phyloP scores from a whole-genome alignment of 2,113 vertebrate species.

The Apodemus speciosus region DNA sequence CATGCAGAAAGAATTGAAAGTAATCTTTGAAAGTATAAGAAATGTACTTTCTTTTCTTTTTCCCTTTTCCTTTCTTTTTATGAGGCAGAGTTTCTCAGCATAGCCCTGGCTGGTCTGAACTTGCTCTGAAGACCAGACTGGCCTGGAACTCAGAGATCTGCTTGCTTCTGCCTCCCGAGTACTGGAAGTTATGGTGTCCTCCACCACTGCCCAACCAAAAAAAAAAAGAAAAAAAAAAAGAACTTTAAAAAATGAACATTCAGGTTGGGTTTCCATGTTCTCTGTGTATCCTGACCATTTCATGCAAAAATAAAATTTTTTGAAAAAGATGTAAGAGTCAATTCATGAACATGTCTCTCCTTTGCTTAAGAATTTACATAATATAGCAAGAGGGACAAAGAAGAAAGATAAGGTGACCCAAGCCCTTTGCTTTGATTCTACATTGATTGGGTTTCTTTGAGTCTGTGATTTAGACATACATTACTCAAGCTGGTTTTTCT shows the following conservation, averaged over 20 bases:
- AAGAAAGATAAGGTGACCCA: background rate
- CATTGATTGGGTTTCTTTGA: slow-evolving; percentile 1
- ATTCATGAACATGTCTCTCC: slow-evolving; percentile 8
- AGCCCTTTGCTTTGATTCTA: background rate
- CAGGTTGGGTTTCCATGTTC: background rate
- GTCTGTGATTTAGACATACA: background rate
- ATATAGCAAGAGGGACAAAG: background rate
- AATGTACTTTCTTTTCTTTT: no score
- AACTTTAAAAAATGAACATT: background rate
- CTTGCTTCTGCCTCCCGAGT: background rate
- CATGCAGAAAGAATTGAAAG: background rate
- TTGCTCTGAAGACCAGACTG: background rate
- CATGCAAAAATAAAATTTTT: background rate
- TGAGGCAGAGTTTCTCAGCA: background rate
- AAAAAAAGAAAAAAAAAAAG: background rate
- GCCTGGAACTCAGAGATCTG: background rate
- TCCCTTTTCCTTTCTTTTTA: background rate
- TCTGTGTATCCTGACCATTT: background rate
- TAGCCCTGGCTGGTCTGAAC: background rate
- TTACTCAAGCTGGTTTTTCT: background rate
- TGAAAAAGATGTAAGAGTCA: background rate
- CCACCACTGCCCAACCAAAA: background rate
- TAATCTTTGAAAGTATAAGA: no score
- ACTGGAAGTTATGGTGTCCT: background rate
- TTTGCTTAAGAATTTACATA: slow-evolving; percentile 8